Evolutionary conservation across 1,140 invertebrate genomes (phyloP).

Genomic region (Melipona quadrifasciata): DNA sequence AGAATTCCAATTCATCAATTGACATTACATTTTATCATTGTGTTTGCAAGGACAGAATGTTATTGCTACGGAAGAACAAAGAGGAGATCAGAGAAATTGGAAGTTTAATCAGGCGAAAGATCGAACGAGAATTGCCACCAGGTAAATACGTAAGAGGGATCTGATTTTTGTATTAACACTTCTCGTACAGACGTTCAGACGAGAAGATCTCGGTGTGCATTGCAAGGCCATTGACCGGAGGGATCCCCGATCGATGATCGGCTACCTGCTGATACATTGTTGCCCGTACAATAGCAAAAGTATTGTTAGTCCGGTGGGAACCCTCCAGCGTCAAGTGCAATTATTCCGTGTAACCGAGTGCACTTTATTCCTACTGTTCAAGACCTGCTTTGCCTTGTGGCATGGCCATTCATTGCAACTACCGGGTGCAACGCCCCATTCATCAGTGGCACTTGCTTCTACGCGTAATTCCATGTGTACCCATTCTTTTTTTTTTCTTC

Average conservation of each 20-base stretch:
- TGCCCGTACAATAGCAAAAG: constrained; percentile 45
- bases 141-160: background rate
- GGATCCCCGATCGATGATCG: constrained; percentile 58
- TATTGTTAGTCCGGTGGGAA: constrained; percentile 47
- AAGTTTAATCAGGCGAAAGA: background rate
- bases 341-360: constrained; percentile 52
- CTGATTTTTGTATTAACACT: constrained; percentile 18
- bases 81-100: background rate
- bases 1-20: background rate
- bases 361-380: constrained; percentile 15
- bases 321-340: constrained; percentile 59
- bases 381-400: constrained; percentile 26
- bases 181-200: background rate
- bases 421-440: constrained; percentile 51
- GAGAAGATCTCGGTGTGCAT: constrained; percentile 20
- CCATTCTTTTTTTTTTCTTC: background rate
- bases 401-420: constrained; percentile 23
- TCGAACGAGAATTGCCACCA: background rate
- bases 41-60: background rate
- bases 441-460: background rate
- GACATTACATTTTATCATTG: background rate
- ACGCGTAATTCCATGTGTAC: background rate
- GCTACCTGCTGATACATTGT: constrained; percentile 66
- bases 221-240: constrained; percentile 67
- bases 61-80: background rate